phyloP scores from a whole-genome alignment of 2,797 vertebrate genomes.

The Cossypha caffra region DNA sequence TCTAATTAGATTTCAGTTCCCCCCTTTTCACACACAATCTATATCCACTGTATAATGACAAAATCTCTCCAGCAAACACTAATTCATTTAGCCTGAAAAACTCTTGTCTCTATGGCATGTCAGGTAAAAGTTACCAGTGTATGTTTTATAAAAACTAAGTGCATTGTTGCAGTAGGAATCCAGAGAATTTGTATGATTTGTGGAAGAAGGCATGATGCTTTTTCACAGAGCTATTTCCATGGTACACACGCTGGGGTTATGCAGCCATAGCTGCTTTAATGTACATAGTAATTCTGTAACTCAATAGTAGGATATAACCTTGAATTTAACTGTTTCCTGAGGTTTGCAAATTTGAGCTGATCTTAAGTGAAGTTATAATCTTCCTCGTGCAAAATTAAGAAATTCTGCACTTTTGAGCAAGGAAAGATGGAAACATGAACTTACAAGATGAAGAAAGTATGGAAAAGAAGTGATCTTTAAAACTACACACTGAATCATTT shows the following conservation, averaged over 20 bases:
- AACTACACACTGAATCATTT: not conserved
- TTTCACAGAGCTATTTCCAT: not conserved
- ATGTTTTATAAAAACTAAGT: not conserved
- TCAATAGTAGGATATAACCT: not conserved
- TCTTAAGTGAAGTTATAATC: not conserved
- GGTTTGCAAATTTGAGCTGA: not conserved
- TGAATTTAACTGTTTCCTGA: not conserved
- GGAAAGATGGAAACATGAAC: not conserved
- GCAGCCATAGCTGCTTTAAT: not conserved
- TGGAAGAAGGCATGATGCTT: not conserved
- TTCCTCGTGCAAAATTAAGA: not conserved
- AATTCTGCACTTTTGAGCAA: not conserved
- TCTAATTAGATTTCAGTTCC: constrained; percentile 79
- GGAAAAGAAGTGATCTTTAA: not conserved
- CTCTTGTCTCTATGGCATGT: not conserved
- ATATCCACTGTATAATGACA: constrained; percentile 10
- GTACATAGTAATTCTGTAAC: not conserved
- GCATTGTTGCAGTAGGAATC: not conserved
- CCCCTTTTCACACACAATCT: constrained; percentile 21
- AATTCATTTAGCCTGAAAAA: constrained; percentile 17
- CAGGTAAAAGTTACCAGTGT: not conserved
- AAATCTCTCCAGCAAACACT: constrained; percentile 26
- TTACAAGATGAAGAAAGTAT: not conserved
- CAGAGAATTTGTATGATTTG: not conserved
- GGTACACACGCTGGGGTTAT: not conserved